Base-by-base conservation (phyloP, 2,888 invertebrate species). In the Apodemia mormo region DNA sequence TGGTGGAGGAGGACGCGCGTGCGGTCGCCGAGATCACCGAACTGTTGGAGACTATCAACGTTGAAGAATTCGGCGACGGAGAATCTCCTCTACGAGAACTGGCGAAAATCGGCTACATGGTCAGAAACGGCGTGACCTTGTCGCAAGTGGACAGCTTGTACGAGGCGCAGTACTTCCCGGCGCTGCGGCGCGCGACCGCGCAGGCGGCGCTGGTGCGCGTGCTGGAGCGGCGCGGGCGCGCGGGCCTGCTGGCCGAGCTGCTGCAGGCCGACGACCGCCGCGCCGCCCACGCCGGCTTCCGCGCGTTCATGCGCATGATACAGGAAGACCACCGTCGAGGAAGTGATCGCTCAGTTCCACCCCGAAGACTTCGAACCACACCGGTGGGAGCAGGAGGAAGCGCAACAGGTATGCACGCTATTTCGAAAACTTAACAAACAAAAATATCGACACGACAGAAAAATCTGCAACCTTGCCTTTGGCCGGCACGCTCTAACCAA, bases 281-380 rank as follows among this genome's bases (percentile, higher is more conserved):
- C 33, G 97, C 96, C 4, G 96, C 96, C 0, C 97, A 96, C 68
- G 96, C 96, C 68, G 97, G 97, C 12, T 97, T 97, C 88, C 95
- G 96, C 76, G 97, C 97, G 7, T 97, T 97, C 85, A 96, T 97
- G 91, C 95, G 95, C 81, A 97, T 97, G 97, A 95, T 97, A 9
- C 96, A 97, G 82, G 92, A 96, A 71, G 95, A 96, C 80, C 96
- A 96, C 96, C 1, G 96, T 97, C 33, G 97, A 97, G 86, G 97
- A 97, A 87, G 96, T 97, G 33, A 96, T 97, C 76, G 95, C 96
- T 2, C 95, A 96, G 79, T 97, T 97, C 82, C 95, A 95, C 72
- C 97, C 97, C 2, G 96, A 97, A 88, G 97, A 97, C 87, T 97
- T 97, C 83, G 95, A 96, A 74, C 95, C 96, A 65, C 95, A 96